Conservation (phyloP, 92 coral and sea anemone genomes). For the Porites evermanni region DNA sequence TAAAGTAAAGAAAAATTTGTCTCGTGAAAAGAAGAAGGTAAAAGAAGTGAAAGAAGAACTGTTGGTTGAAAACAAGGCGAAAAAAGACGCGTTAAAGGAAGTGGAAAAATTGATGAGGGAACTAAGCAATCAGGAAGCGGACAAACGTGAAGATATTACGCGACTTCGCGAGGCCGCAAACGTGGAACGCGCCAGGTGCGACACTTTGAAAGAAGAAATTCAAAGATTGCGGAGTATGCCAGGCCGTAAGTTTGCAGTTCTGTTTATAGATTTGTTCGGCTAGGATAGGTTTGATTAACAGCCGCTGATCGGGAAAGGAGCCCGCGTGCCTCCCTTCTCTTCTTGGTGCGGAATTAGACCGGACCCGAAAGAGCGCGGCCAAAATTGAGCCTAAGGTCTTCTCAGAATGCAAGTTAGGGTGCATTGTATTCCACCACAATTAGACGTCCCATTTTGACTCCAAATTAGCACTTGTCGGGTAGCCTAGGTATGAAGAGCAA, state of each 20-base stretch:
- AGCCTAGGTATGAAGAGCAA: too few relatives aligned
- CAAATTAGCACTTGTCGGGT: too few relatives aligned
- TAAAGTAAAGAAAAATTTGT: constrained; percentile 60
- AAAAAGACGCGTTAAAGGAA: constrained; percentile 55
- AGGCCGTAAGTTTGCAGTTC: constrained; percentile 75
- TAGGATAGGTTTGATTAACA: too few relatives aligned
- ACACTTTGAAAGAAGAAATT: constrained; percentile 59
- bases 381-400: too few relatives aligned
- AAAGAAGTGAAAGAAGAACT: constrained; percentile 67
- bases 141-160: neutral
- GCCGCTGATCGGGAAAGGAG: too few relatives aligned
- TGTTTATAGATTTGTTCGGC: neutral
- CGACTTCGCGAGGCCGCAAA: constrained; percentile 18
- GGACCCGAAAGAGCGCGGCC: too few relatives aligned
- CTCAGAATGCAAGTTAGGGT: too few relatives aligned
- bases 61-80: constrained; percentile 63
- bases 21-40: constrained; percentile 74
- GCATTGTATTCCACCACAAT: too few relatives aligned
- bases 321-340: too few relatives aligned
- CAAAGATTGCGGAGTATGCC: constrained; percentile 65
- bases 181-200: constrained; percentile 30
- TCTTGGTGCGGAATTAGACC: too few relatives aligned
- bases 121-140: neutral
- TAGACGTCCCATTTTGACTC: too few relatives aligned
- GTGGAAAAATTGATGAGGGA: constrained; percentile 43